Evolutionary conservation across 37 sponge, comb jelly and placozoan species (phyloP).

Genomic region (Trichoplax adhaerens): DNA sequence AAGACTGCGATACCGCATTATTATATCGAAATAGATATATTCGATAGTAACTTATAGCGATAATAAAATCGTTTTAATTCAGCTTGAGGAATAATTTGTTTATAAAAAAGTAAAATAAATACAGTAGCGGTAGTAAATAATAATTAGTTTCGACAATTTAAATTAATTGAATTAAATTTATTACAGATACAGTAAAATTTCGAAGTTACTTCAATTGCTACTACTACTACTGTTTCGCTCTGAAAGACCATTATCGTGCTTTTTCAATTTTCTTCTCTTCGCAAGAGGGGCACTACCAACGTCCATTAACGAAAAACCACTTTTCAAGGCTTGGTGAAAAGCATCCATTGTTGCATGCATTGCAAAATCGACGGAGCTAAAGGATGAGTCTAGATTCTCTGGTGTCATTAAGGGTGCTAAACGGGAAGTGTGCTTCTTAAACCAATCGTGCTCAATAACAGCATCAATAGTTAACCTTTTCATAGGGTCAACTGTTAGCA

Average conservation of each 20-base stretch:
- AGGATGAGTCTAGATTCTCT: constrained; percentile 8
- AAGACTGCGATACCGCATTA: too few relatives aligned
- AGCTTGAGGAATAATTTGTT: too few relatives aligned
- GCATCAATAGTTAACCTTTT: constrained; percentile 42
- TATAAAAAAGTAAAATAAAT: too few relatives aligned
- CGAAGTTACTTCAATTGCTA: too few relatives aligned
- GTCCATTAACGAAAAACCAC: constrained; percentile 59
- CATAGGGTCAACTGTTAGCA: constrained; percentile 61
- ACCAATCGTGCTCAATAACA: constrained; percentile 45
- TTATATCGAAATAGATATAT: too few relatives aligned
- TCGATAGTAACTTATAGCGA: too few relatives aligned
- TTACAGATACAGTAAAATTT: too few relatives aligned
- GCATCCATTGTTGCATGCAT: constrained; percentile 72
- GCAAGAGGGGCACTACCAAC: constrained; percentile 72
- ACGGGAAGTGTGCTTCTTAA: constrained; percentile 29
- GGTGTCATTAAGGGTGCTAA: constrained; percentile 56
- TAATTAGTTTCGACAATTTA: too few relatives aligned
- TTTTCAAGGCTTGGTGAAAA: constrained; percentile 40
- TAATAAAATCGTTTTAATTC: too few relatives aligned
- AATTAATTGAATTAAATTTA: too few relatives aligned
- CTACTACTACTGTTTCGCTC: too few relatives aligned
- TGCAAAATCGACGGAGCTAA: constrained; percentile 23
- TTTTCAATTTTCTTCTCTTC: constrained; percentile 45
- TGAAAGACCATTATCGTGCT: neutral
- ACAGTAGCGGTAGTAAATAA: too few relatives aligned